Evolutionary conservation across 2,888 invertebrate genomes (phyloP), one percentile per base, ranked within the genome.

Genomic region (Smittia sp.): DNA sequence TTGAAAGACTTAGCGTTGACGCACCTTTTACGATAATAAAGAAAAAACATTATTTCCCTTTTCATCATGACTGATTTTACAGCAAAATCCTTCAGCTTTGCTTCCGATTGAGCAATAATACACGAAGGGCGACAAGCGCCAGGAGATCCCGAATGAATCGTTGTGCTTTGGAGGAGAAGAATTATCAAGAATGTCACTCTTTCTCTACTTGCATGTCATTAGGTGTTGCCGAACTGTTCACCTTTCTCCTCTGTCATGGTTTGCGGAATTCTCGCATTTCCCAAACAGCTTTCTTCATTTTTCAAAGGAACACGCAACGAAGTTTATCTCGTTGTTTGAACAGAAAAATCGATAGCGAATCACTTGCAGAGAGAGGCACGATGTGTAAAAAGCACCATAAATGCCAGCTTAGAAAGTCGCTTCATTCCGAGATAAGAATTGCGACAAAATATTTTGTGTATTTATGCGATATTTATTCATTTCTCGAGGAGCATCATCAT

Each of bases 391-490:
- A 58, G 22, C 22, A 18, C 58, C 13, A 58, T 58, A 58, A 58
- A 58, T 58, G 58, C 7, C 58, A 58, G 58, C 58, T 20, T 58
- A 58, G 22, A 22, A 46, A 58, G 58, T 58, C 58, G 58, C 58
- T 18, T 22, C 11, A 46, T 58, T 46, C 13, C 7, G 18, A 18
- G 58, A 58, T 58, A 58, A 58, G 58, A 58, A 18, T 58, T 58
- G 58, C 22, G 58, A 46, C 46, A 46, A 46, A 46, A 46, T 46
- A 46, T 46, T 15, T 18, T 27, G 63, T n/a, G 63, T 62, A 72
- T 72, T 72, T 72, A 72, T 72, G 58, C 22, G 58, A 62, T 62
- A 54, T 72, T 62, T 69, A 69, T 69, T 69, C 69, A 69, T 69
- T 62, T 62, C 38, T 38, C 38, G 20, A 72, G n/a, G n/a, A n/a